Evolutionary conservation across 2,888 invertebrate genomes (phyloP).

Genomic region (Dermolepida albohirtum): DNA sequence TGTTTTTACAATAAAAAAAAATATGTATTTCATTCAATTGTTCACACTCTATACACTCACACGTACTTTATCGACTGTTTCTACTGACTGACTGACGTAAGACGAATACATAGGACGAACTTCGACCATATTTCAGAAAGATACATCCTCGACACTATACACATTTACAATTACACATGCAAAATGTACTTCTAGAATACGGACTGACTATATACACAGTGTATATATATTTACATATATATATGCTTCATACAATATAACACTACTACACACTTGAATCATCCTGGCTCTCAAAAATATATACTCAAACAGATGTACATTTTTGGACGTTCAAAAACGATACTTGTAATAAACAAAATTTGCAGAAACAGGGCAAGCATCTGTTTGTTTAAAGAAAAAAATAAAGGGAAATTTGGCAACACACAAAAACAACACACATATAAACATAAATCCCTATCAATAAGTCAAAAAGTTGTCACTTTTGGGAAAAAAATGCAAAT

Average conservation of each 20-base stretch:
- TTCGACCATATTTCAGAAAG: neutral
- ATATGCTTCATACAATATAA: too few relatives aligned
- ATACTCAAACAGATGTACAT: too few relatives aligned
- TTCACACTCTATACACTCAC: constrained; percentile 16
- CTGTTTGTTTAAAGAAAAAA: constrained; percentile 16
- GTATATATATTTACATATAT: too few relatives aligned
- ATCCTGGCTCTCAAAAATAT: too few relatives aligned
- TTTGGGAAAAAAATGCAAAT: constrained; percentile 44
- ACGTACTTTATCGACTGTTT: constrained; percentile 13
- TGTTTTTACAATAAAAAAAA: constrained; percentile 62
- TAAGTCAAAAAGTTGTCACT: constrained; percentile 44
- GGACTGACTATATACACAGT: neutral
- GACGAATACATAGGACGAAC: neutral
- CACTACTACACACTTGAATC: too few relatives aligned
- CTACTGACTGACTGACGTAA: neutral
- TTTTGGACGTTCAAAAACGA: neutral
- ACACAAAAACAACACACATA: constrained; percentile 12
- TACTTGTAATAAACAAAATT: constrained; percentile 12
- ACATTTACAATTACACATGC: neutral
- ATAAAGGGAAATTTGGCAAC: constrained; percentile 36
- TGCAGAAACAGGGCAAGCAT: neutral
- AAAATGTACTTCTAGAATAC: neutral
- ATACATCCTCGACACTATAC: neutral
- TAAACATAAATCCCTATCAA: constrained; percentile 10
- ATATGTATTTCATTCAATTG: constrained; percentile 44